Conservation (phyloP, 35 echinoderm and acorn worm genomes). For the Holothuria glaberrima region DNA sequence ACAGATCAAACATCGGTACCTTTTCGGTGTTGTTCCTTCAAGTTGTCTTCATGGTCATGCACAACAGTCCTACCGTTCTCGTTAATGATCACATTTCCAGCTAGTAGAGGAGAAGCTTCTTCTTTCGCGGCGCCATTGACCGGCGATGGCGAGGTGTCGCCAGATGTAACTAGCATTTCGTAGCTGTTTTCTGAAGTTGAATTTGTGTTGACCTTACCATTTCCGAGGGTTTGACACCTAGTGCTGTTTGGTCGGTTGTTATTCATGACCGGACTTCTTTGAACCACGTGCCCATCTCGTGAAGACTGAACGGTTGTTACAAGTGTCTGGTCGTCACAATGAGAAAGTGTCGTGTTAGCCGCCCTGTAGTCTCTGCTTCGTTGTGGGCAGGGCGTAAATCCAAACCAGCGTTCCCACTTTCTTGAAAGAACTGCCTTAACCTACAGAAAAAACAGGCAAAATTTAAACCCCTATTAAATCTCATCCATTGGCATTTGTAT, state of each 20-base stretch:
- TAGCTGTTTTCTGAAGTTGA: slow-evolving; percentile 1
- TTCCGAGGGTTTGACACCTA: slow-evolving; percentile 6
- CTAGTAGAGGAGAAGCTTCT: slow-evolving; percentile 15
- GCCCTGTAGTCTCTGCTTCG: slow-evolving; percentile 14
- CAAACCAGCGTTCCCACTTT: slow-evolving; percentile 42
- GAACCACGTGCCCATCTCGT: background rate
- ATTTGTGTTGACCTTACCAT: slow-evolving; percentile 5
- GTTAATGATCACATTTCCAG: slow-evolving; percentile 47
- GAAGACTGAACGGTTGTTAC: slow-evolving; percentile 13
- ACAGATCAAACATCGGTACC: slow-evolving; percentile 28
- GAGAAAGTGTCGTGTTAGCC: slow-evolving; percentile 19
- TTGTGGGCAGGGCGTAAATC: slow-evolving; percentile 7
- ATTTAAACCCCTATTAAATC: no score
- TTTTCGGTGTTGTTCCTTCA: slow-evolving; percentile 27
- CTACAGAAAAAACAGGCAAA: background rate
- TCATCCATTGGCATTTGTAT: no score
- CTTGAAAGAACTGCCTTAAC: slow-evolving; percentile 34
- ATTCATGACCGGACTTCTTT: slow-evolving; percentile 13
- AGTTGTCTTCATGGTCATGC: slow-evolving; percentile 31
- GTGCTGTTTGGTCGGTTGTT: slow-evolving; percentile 38
- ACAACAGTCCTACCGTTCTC: slow-evolving; percentile 39
- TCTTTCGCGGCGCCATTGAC: background rate
- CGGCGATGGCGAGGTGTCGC: slow-evolving; percentile 31
- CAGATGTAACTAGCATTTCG: slow-evolving; percentile 35
- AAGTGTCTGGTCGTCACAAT: background rate